Evolutionary conservation across 2,797 vertebrate genomes (phyloP), one percentile per base, ranked within the genome.

Genomic region (Staurois parvus): DNA sequence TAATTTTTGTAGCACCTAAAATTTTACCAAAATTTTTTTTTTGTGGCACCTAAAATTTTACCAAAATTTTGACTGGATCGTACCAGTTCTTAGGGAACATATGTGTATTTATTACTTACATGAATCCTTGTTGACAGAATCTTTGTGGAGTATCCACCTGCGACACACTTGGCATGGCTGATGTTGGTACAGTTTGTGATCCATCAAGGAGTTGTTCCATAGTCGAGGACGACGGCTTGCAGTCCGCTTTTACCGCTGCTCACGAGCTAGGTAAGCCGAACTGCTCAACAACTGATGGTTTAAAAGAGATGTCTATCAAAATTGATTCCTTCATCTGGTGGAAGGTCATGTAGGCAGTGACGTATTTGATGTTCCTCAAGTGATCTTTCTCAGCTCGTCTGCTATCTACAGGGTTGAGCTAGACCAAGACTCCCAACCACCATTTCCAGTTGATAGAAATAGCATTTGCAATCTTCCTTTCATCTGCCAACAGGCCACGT

Each of bases 101-200:
- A 34, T 42, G 6, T 52, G 32, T 74, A 29, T 30, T 64, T 17
- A 83, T 11, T 9, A n/a, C 29, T 67, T 69, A 42, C n/a, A 64
- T 79, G 29, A 62, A 32, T 75, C 72, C 4, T 67, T 37, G 7
- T 76, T 29, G 7, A 2, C 72, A 95, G 94, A 93, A 95, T 85
- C 90, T 95, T 40, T 95, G 94, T 0, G 94, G 94, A 0, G 88
- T 91, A 0, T 87, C 91, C 59, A 94, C 92, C 0, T 95, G 94
- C 0, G 91, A 93, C 87, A 95, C 94, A 0, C 86, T 94, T 56
- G 94, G 94, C 48, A 94, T 94, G 93, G 94, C 94, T 0, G 94
- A 95, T 0, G 94, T 95, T 76, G 94, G 94, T 68, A 94, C 94
- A 0, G 70, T 93, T 48, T 95, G 94, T 0, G 91, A 95, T 74